phyloP scores from a whole-genome alignment of 2,797 vertebrate species.

The Gambelia wislizenii region DNA sequence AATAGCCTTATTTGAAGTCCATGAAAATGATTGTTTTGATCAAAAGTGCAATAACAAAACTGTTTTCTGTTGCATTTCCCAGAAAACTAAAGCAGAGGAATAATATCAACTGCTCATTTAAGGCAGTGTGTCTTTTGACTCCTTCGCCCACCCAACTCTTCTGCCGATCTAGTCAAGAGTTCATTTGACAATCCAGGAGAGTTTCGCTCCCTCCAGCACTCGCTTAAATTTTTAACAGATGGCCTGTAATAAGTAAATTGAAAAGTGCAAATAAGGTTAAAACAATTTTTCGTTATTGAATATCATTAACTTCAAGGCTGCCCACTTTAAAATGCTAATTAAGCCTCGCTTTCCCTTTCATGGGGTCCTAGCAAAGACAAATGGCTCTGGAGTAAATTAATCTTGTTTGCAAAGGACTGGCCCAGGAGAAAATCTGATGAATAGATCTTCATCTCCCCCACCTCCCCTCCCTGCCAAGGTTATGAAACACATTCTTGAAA shows the following conservation, averaged over 20 bases:
- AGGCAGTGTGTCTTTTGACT: constrained; percentile 50
- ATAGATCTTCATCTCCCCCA: not conserved
- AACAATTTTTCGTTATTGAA: constrained; percentile 80
- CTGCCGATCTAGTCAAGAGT: constrained; percentile 68
- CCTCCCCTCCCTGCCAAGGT: not conserved
- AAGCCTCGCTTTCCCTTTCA: constrained; percentile 68
- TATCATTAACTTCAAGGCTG: constrained; percentile 80
- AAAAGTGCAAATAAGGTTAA: constrained; percentile 82
- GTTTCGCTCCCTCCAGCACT: constrained; percentile 65
- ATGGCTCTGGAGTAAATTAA: constrained; percentile 64
- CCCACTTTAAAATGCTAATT: constrained; percentile 79
- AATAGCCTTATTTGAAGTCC: not conserved
- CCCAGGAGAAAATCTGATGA: constrained; percentile 50
- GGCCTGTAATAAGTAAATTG: constrained; percentile 80
- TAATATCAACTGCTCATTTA: constrained; percentile 70
- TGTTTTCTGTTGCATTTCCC: constrained; percentile 61
- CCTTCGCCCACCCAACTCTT: constrained; percentile 36
- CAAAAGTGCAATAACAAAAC: not conserved
- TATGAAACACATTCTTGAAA: constrained; percentile 48
- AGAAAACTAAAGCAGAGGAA: constrained; percentile 62
- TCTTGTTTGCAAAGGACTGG: constrained; percentile 63
- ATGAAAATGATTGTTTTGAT: not conserved
- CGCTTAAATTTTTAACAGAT: constrained; percentile 79
- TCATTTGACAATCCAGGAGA: constrained; percentile 71
- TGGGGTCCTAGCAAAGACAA: constrained; percentile 68